These are phyloP conservation scores for Bombus picipes DNA, from an alignment of 1,140 invertebrate genomes.

Conservation along the genomic window DNA sequence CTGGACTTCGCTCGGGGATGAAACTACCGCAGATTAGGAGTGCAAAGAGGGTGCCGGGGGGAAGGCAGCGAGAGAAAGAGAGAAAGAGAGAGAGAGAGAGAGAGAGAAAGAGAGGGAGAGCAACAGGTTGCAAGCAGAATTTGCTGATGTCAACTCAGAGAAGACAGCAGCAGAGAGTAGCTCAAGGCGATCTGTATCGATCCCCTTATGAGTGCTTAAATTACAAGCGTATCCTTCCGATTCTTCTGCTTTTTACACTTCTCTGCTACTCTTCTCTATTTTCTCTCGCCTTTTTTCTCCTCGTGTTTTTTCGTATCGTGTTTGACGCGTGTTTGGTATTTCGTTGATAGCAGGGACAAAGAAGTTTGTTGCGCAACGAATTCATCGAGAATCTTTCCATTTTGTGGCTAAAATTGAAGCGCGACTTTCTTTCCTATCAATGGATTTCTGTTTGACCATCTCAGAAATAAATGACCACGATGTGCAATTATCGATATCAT, in stretches of 20 bases:
- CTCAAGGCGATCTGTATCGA: conserved; percentile 69
- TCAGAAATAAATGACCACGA: too few relatives aligned
- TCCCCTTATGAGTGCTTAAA: conserved; percentile 65
- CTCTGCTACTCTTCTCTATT: not conserved
- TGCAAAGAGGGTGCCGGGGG: conserved; percentile 46
- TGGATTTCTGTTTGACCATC: too few relatives aligned
- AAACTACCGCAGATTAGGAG: conserved; percentile 23
- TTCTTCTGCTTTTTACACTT: too few relatives aligned
- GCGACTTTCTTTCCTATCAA: too few relatives aligned
- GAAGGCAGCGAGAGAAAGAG: conserved; percentile 56
- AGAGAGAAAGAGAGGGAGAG: conserved; percentile 60
- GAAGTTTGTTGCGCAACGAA: not conserved
- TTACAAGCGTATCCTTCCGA: conserved; percentile 34
- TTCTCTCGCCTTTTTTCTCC: not conserved
- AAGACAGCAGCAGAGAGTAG: conserved; percentile 55
- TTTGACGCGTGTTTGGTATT: not conserved
- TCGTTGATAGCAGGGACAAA: not conserved
- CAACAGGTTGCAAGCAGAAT: conserved; percentile 82
- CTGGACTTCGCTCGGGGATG: conserved; percentile 57
- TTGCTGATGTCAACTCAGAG: conserved; percentile 76
- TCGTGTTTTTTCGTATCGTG: too few relatives aligned
- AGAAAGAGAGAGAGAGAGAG: conserved; percentile 39
- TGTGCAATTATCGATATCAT: too few relatives aligned
- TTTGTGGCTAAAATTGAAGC: not conserved
- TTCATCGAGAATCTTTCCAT: not conserved